A percentile compares a stretch with the other conserved stretches of the same genome.
phyloP scores from a whole-genome alignment of 2,113 vertebrate genomes.

The Notarius lentiginosus region DNA sequence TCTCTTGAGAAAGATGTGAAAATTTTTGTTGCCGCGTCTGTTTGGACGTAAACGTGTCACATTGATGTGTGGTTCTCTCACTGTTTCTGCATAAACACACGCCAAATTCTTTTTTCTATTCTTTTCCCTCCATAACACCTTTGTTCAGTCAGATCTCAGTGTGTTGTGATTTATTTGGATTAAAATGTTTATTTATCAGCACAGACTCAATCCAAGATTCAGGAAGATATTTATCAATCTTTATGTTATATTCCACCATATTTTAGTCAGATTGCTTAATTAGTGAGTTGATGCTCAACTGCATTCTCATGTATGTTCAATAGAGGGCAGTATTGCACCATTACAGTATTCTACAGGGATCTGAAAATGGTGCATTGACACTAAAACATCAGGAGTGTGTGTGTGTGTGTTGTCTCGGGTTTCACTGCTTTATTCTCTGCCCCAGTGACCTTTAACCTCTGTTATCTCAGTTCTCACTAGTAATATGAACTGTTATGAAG shows the following conservation, averaged over 20 bases:
- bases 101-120: not conserved
- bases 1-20: not conserved
- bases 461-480: slow-evolving; percentile 15
- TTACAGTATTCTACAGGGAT: not conserved
- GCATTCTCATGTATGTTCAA: not conserved
- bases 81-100: not conserved
- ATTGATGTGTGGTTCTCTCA: not conserved
- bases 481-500: slow-evolving; percentile 14
- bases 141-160: not conserved
- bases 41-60: slow-evolving; percentile 20
- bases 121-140: too few species aligned
- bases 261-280: not conserved
- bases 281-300: not conserved
- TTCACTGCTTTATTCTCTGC: not conserved
- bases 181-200: not conserved
- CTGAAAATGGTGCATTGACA: too few species aligned
- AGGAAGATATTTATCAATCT: not conserved
- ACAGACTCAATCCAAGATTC: not conserved
- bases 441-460: slow-evolving; percentile 13
- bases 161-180: not conserved
- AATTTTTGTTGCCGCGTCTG: not conserved
- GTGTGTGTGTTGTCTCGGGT: slow-evolving; percentile 1
- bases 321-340: not conserved
- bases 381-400: not conserved
- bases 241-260: not conserved